Percentiles rank a stretch among this genome's conserved stretches.
Conservation (phyloP, 2,797 vertebrate genomes). For the Micrastur ruficollis region DNA sequence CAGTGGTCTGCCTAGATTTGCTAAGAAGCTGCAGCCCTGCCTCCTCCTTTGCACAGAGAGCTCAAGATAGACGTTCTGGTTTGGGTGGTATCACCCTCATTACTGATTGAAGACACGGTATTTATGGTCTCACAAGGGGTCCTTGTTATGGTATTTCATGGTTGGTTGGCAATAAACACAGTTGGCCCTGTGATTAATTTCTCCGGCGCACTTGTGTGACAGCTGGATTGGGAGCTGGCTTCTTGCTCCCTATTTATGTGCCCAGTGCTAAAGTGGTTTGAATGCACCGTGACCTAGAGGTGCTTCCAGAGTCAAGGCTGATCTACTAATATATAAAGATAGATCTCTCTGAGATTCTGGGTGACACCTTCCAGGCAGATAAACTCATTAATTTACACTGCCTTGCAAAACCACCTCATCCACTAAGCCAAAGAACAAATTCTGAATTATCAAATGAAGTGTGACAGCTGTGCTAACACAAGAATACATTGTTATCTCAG, state of each 20-base stretch:
- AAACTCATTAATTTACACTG: constrained; percentile 7
- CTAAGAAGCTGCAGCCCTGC: not conserved
- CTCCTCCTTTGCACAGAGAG: not conserved
- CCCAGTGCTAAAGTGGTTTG: not conserved
- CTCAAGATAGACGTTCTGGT: not conserved
- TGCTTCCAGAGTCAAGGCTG: constrained; percentile 17
- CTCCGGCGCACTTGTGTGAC: not conserved
- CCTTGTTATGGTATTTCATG: not conserved
- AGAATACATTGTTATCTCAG: constrained; percentile 24
- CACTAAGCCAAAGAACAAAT: constrained; percentile 15
- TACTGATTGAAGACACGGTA: not conserved
- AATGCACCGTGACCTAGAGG: not conserved
- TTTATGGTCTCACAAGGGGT: not conserved
- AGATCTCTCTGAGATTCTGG: constrained; percentile 1
- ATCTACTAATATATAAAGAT: constrained; percentile 26
- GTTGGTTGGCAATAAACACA: not conserved
- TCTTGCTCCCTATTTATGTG: not conserved
- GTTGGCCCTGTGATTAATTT: constrained; percentile 30
- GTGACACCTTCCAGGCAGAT: not conserved
- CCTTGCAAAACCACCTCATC: not conserved
- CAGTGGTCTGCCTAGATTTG: not conserved
- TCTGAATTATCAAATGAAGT: constrained; percentile 34
- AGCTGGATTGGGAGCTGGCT: constrained; percentile 25
- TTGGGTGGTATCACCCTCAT: not conserved
- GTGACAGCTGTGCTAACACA: constrained; percentile 33